phyloP scores from a whole-genome alignment of 2,797 vertebrate species.

The Scarus forsteni region DNA sequence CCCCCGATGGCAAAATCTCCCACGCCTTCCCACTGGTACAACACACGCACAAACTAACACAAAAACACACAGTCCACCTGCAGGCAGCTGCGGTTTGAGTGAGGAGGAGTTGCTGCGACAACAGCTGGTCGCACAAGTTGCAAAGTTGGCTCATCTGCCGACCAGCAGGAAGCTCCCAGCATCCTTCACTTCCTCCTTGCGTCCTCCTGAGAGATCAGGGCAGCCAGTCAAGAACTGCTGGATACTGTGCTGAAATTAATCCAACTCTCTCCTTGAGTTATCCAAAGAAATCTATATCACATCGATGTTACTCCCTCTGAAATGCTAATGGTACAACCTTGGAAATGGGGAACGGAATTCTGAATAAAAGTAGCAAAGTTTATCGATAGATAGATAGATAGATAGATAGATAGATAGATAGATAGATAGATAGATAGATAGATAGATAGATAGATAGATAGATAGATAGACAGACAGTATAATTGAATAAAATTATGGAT shows the following conservation, averaged over 20 bases:
- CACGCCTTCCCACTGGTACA: conserved; percentile 96
- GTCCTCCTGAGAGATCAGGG: conserved; percentile 55
- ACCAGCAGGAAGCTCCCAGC: conserved; percentile 66
- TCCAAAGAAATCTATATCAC: neutral
- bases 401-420: too few species aligned
- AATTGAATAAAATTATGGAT: too few species aligned
- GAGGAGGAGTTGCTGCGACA: conserved; percentile 41
- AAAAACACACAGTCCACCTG: conserved; percentile 18
- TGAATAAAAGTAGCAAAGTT: too few species aligned
- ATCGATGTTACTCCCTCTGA: too few species aligned
- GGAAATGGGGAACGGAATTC: too few species aligned
- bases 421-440: too few species aligned
- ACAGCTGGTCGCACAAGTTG: conserved; percentile 67
- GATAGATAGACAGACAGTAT: too few species aligned
- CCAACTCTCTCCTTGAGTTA: conserved; percentile 5
- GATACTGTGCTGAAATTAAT: conserved; percentile 30
- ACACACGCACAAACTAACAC: conserved; percentile 21
- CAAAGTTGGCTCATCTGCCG: conserved; percentile 62
- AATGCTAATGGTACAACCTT: too few species aligned
- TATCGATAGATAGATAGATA: too few species aligned
- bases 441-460: too few species aligned
- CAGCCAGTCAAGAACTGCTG: conserved; percentile 33
- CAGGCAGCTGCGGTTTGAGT: conserved; percentile 50
- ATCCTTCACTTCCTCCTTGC: conserved; percentile 48
- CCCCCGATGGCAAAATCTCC: conserved; percentile 96